These are phyloP conservation scores for Capreolus pygargus DNA, from an alignment of 2,113 vertebrate genomes.

Conservation along the genomic window DNA sequence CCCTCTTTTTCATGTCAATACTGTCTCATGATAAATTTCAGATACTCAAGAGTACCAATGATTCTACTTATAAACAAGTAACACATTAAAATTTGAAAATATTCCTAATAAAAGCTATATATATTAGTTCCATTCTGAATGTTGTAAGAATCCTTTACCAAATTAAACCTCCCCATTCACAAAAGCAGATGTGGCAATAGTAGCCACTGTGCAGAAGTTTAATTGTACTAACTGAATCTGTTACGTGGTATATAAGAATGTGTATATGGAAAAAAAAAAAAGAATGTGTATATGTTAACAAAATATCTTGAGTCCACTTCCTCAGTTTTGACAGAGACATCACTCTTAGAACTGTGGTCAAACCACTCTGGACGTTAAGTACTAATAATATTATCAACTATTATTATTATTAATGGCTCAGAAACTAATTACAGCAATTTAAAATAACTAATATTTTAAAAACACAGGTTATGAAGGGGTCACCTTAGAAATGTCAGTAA, in stretches of 20 bases:
- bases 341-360: constrained; percentile 26
- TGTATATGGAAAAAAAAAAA: neutral
- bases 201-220: neutral
- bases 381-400: constrained; percentile 24
- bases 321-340: constrained; percentile 8
- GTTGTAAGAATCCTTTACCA: neutral
- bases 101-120: neutral
- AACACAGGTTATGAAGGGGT: constrained; percentile 40
- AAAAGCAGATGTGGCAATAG: neutral
- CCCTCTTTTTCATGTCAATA: neutral
- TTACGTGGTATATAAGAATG: neutral
- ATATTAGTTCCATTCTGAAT: neutral
- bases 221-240: neutral
- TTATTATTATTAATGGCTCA: constrained; percentile 30
- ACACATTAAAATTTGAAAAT: neutral
- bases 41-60: neutral
- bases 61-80: neutral
- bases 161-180: neutral
- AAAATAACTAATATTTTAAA: constrained; percentile 57
- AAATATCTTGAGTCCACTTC: neutral
- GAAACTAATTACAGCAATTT: constrained; percentile 38
- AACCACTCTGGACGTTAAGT: neutral
- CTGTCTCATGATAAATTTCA: neutral
- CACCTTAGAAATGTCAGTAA: constrained; percentile 22
- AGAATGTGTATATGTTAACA: neutral